Evolutionary conservation across 2,797 vertebrate species (phyloP), one percentile per base, ranked within the genome.

Genomic region (Pitangus sulphuratus): DNA sequence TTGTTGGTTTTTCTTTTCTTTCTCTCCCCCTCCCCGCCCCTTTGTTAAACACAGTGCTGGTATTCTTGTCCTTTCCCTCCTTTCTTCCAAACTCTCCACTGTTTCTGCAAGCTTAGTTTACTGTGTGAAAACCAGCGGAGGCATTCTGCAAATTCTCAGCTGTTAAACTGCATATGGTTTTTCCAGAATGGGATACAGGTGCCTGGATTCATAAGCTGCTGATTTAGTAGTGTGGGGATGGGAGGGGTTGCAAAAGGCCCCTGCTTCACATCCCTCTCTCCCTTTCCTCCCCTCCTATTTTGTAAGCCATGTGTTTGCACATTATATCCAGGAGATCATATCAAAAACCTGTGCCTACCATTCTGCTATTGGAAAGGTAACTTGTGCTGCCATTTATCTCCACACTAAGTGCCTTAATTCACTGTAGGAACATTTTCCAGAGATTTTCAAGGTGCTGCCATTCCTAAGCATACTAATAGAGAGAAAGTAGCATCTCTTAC

Each of bases 131-230:
- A 84, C 44, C 30, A 31, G 4, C 1, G 6, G 31, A 89, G 31
- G 18, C 30, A 8, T 87, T 91, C 79, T 84, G 31, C 71, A 83
- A 20, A 87, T 89, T 91, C 85, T 88, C 84, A 92, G 89, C 87
- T 95, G 64, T 91, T 83, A 48, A 82, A 54, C 47, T 61, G 51
- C 12, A 2, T 60, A 10, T 76, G 47, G 2, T 24, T 94, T 89
- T 95, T 88, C 70, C 70, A 84, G 62, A 72, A 19, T 10, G 40
- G 44, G 35, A 28, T 60, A 56, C 21, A 90, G 51, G 37, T 82
- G 84, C 33, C 56, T 79, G 66, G 47, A n/a, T 71, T 88, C 48
- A 50, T 31, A 75, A 37, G 71, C 51, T 82, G 33, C 15, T 0
- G 1, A 35, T 69, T 82, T 72, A 62, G 31, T 28, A 62, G 50